Percentiles rank a stretch among this genome's conserved stretches.
Conservation (phyloP, 2,797 vertebrate genomes). For the Sarcoramphus papa region DNA sequence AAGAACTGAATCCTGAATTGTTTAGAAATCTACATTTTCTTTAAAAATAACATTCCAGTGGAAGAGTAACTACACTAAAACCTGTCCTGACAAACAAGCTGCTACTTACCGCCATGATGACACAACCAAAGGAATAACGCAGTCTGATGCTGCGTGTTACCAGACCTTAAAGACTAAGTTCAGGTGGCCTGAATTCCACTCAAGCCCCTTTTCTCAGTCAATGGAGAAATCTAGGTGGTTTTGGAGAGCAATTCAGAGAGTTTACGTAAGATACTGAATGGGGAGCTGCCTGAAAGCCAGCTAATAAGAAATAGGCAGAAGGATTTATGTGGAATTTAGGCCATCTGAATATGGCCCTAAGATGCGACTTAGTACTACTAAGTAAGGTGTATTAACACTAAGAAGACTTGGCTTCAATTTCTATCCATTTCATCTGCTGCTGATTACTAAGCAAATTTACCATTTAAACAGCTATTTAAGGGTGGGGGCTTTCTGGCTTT, state of each 20-base stretch:
- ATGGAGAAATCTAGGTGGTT: background rate
- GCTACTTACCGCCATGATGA: background rate
- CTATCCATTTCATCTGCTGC: slow-evolving; percentile 44
- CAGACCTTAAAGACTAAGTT: background rate
- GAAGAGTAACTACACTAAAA: background rate
- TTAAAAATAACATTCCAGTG: background rate
- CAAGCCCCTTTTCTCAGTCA: background rate
- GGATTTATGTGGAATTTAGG: slow-evolving; percentile 68
- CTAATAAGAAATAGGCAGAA: slow-evolving; percentile 62
- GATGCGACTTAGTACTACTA: slow-evolving; percentile 60
- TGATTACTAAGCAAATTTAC: slow-evolving; percentile 44
- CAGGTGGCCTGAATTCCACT: background rate
- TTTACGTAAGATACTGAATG: slow-evolving; percentile 16
- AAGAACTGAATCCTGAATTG: background rate
- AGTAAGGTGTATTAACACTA: slow-evolving; percentile 68
- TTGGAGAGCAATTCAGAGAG: slow-evolving; percentile 12
- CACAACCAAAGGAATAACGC: background rate
- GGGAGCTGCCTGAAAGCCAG: slow-evolving; percentile 47
- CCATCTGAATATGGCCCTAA: slow-evolving; percentile 68
- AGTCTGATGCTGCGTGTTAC: background rate
- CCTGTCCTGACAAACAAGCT: background rate
- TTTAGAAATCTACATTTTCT: background rate
- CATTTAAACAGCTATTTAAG: background rate
- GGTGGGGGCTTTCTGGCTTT: background rate
- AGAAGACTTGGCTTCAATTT: slow-evolving; percentile 61